Conservation (phyloP, 2,113 vertebrate species). For the Phoxinus phoxinus region DNA sequence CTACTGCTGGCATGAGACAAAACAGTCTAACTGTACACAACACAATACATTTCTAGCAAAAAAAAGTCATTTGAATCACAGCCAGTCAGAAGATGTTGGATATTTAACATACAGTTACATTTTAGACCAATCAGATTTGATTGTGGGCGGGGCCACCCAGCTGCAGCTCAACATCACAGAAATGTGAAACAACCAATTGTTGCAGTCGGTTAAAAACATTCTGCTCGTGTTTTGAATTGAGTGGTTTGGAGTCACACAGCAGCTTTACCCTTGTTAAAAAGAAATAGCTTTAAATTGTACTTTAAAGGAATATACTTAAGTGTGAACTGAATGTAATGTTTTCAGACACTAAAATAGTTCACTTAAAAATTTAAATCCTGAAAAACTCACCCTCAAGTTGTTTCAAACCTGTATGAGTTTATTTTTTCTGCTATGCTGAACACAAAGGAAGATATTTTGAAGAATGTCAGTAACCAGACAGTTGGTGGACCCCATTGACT, state of each 20-base stretch:
- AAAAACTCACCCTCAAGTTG: too few relatives aligned
- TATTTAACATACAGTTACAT: background rate
- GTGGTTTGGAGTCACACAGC: background rate
- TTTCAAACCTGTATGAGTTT: too few relatives aligned
- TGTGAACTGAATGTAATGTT: too few relatives aligned
- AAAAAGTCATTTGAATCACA: background rate
- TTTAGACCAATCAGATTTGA: constrained; percentile 1
- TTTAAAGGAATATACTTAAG: background rate
- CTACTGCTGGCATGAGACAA: constrained; percentile 64
- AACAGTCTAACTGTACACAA: background rate
- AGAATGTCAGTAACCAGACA: too few relatives aligned
- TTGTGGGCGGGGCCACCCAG: background rate
- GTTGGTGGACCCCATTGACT: too few relatives aligned
- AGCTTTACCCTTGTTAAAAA: too few relatives aligned
- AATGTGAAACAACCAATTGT: background rate
- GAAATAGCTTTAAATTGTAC: background rate
- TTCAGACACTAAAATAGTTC: background rate
- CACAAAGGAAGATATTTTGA: too few relatives aligned
- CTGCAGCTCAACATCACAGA: background rate
- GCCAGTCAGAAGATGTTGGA: background rate
- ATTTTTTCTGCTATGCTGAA: too few relatives aligned
- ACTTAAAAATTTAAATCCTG: too few relatives aligned
- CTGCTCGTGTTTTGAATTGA: background rate
- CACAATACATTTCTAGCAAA: constrained; percentile 2
- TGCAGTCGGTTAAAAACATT: background rate